phyloP scores from a whole-genome alignment of 2,888 invertebrate species.

The Pterostichus madidus region DNA sequence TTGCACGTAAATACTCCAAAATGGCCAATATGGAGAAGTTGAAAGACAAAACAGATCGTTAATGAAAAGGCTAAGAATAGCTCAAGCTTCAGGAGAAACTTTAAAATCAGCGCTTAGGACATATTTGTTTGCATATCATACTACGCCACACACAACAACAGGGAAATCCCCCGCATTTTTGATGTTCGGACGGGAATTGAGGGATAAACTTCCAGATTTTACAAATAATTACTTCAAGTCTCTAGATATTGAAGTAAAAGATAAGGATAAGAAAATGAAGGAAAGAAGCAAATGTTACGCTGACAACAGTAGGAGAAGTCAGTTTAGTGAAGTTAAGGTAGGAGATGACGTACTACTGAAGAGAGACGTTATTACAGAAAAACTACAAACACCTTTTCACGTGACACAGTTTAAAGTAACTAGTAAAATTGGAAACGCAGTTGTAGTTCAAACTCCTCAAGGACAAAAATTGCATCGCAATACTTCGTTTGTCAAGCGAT shows the following conservation, averaged over 20 bases:
- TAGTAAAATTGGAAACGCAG: too few species aligned
- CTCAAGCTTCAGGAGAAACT: not conserved
- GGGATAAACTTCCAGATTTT: not conserved
- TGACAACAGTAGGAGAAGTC: not conserved
- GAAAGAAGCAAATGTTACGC: not conserved
- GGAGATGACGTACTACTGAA: too few species aligned
- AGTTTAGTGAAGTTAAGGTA: not conserved
- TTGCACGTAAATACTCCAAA: conserved; percentile 10
- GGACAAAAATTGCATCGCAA: too few species aligned
- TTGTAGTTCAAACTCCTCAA: too few species aligned
- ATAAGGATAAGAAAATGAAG: not conserved
- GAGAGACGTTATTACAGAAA: too few species aligned
- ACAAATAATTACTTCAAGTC: not conserved
- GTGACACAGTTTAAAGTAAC: too few species aligned
- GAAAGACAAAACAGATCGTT: conserved; percentile 18
- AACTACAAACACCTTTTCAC: too few species aligned
- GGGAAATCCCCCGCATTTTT: not conserved
- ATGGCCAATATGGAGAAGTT: conserved; percentile 24
- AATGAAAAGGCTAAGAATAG: too few species aligned
- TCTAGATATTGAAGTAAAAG: not conserved
- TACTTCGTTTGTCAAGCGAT: too few species aligned
- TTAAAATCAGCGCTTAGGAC: not conserved
- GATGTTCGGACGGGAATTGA: not conserved
- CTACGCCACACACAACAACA: not conserved
- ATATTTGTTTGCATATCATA: not conserved